A percentile compares a stretch with the other conserved stretches of the same genome.
Evolutionary conservation across 2,888 invertebrate species (phyloP).

Genomic region (Catocala fraxini): DNA sequence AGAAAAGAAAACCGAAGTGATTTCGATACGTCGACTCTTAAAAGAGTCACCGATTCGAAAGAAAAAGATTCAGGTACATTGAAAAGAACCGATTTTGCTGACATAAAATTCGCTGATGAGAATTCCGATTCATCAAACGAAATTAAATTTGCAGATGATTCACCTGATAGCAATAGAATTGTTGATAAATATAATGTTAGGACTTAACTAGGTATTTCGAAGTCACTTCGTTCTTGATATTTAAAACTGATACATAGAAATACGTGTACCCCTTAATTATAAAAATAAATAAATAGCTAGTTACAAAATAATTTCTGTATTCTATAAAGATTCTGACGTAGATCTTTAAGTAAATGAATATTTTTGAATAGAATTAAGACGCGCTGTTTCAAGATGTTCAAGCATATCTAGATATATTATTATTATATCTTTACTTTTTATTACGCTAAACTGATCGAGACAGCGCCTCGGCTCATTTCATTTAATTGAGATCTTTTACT

Average conservation of each 20-base stretch:
- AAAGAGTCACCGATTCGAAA: constrained; percentile 90
- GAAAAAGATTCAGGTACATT: constrained; percentile 87
- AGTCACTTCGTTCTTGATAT: constrained; percentile 35
- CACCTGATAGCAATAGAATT: constrained; percentile 81
- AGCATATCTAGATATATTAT: no score
- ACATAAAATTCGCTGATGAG: constrained; percentile 92
- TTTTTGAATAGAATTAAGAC: not conserved
- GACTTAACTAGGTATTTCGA: constrained; percentile 56
- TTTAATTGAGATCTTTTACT: no score
- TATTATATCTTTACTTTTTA: no score
- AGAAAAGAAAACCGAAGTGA: constrained; percentile 67
- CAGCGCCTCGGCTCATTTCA: no score
- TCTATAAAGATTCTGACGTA: not conserved
- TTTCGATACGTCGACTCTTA: constrained; percentile 77
- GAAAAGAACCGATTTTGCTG: constrained; percentile 88
- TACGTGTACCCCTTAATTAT: constrained; percentile 32
- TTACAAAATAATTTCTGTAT: not conserved
- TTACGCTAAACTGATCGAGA: no score
- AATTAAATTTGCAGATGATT: constrained; percentile 82
- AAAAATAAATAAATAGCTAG: constrained; percentile 12
- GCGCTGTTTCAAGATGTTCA: no score
- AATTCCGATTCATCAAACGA: constrained; percentile 87
- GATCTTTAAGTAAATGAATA: no score
- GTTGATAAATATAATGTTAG: constrained; percentile 77
- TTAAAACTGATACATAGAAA: constrained; percentile 35